A percentile compares a stretch with the other conserved stretches of the same genome.
phyloP scores from a whole-genome alignment of 2,113 vertebrate genomes.

The Alligator sinensis region DNA sequence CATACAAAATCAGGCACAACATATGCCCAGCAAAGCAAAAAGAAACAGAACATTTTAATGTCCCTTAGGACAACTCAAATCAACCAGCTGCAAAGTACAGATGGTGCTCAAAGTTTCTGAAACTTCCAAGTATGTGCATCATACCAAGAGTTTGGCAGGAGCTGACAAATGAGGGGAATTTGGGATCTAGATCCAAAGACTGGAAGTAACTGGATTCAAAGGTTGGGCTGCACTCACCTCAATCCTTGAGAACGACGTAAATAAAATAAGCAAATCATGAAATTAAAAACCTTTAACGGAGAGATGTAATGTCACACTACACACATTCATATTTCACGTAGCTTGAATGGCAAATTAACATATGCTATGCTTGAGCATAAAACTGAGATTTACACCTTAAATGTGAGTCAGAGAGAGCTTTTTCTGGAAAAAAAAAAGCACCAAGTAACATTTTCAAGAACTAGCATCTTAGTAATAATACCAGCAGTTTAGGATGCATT shows the following conservation, averaged over 20 bases:
- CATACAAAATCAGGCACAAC: not conserved
- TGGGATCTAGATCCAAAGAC: not conserved
- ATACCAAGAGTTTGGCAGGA: not conserved
- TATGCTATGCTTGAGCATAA: not conserved
- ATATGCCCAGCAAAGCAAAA: not conserved
- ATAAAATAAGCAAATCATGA: not conserved
- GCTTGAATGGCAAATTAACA: not conserved
- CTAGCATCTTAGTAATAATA: not conserved
- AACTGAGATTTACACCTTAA: not conserved
- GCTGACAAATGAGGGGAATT: not conserved
- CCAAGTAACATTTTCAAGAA: not conserved
- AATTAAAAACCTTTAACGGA: not conserved
- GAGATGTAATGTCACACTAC: not conserved
- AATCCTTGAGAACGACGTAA: not conserved
- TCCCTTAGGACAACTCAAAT: not conserved
- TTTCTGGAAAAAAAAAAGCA: not conserved
- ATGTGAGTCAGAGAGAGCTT: not conserved
- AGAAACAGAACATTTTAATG: conserved; percentile 30
- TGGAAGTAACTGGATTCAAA: not conserved
- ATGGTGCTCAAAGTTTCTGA: not conserved
- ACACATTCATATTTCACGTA: not conserved
- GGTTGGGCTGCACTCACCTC: not conserved
- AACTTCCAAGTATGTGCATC: not conserved
- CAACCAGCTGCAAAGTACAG: not conserved
- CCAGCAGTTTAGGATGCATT: no score